Base-by-base conservation (phyloP, 2,888 invertebrate genomes). In the Neria commutata region DNA sequence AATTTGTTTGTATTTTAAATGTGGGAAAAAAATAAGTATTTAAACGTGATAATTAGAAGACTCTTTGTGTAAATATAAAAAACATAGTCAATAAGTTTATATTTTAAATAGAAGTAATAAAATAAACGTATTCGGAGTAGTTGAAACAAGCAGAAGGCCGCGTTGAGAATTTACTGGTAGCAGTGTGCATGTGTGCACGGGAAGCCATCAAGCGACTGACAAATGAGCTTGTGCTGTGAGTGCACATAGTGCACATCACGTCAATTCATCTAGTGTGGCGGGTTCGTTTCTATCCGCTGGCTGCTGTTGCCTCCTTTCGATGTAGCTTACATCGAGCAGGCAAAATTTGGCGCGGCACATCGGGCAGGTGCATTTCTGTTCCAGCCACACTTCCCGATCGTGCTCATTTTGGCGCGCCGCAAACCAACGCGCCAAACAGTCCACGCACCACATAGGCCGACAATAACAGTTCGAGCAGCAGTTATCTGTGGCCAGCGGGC, bases 381-480 rank as follows among this genome's bases (percentile, higher is more conserved):
- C 84, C 61, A 95, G 84, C 95, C 95, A 95, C 14, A 86, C 85
- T 65, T 88, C 87, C 6, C 90, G 88, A 62, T 86, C 84, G 25
- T 86, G 83, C 64, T 87, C 86, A 68, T 88, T 86, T 79, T 94
- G 94, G 42, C 92, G 86, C 48, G 92, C 89, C 14, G 92, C 94
- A 85, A 94, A 95, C 94, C 94, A 94, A 72, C 89, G 88, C 0
- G 88, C 92, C 84, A 94, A 86, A 79, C 94, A 96, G 66, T 90
- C 87, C 21, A 87, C 83, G 83, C 95, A 96, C 95, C 95, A 95
- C 87, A 95, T 89, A 23, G 94, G 95, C 54, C 92, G 88, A 77
- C 91, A 92, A 74, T 87, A 88, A 74, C 91, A 92, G 61, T 81
- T 79, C 14, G 75, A 72, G 53, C 79, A 81, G 58, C 81, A 83